A percentile compares a stretch with the other conserved stretches of the same genome.
Evolutionary conservation across 2,888 invertebrate species (phyloP).

Genomic region (Chrysotoxum bicinctum): DNA sequence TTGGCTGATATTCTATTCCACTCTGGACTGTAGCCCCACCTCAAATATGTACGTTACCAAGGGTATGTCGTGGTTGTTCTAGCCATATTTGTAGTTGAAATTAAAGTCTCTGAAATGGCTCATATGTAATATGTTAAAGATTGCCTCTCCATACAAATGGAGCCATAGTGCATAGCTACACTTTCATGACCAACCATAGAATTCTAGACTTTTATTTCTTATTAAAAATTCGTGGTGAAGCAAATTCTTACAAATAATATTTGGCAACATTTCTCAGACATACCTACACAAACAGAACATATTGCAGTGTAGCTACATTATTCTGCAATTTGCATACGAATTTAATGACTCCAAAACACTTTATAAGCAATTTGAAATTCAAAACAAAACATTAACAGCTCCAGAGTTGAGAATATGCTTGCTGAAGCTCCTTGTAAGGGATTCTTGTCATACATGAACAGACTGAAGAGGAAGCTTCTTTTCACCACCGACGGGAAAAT

Average conservation of each 20-base stretch:
- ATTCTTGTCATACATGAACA: conserved; percentile 23
- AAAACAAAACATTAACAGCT: conserved; percentile 47
- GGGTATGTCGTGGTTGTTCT: no score
- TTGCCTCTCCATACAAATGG: no score
- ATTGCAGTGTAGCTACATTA: conserved; percentile 9
- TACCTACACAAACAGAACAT: background rate
- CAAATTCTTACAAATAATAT: background rate
- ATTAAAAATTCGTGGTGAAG: background rate
- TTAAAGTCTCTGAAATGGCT: no score
- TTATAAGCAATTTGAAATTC: conserved; percentile 64
- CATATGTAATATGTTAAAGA: no score
- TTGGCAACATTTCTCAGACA: background rate
- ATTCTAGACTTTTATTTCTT: background rate
- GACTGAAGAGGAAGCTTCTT: conserved; percentile 33
- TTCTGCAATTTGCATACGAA: conserved; percentile 55
- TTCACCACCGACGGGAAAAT: background rate
- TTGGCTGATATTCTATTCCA: no score
- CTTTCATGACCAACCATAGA: no score
- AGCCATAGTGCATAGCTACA: no score
- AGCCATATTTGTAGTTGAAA: no score
- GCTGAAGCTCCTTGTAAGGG: conserved; percentile 16
- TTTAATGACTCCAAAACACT: conserved; percentile 61
- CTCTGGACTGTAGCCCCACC: no score
- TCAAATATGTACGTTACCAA: no score
- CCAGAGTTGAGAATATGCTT: background rate